Base-by-base conservation (phyloP, 2,888 invertebrate species). In the Dinocampus coccinellae region DNA sequence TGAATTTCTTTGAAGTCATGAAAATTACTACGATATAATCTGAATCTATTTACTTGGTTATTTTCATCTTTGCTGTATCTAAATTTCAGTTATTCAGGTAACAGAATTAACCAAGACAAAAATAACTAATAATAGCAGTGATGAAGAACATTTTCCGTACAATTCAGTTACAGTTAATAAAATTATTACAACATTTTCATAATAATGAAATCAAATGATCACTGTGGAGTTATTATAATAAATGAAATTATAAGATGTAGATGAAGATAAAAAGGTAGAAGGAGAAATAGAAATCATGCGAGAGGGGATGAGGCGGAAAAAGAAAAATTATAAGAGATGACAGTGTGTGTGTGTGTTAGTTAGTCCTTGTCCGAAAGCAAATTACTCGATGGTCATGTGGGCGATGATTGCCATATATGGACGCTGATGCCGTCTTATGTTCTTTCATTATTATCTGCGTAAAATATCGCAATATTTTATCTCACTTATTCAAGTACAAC, bases 381-480 rank as follows among this genome's bases (percentile, higher is more conserved):
- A 73, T 69, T 53, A 47, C 64, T 74, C 69, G 69, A 76, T 73
- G 63, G 62, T 68, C 79, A 78, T 78, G 84, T 83, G 83, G 83
- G 84, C 83, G 82, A 79, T 74, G 47, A 78, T 74, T 68, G 60
- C 84, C 84, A 79, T 82, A 82, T 83, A 84, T 81, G 83, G 83
- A 77, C 57, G 76, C 73, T 65, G 52, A 55, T 65, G 47, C 60
- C 60, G n/a, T 60, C n/a, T n/a, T n/a, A 52, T 36, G 36, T 61
- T 36, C 39, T 64, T 53, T 36, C 39, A 53, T 60, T 60, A 29
- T 69, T 63, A 69, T 63, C 69, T 57, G 42, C 62, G 53, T 61
- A 47, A 61, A 68, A 62, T 36, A 68, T 68, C 24, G 62, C 47
- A 16, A 47, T 47, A n/a, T 24, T 71, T 61, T 61, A 42, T 68